Evolutionary conservation across 2,113 vertebrate species (phyloP).

Genomic region (Patagioenas fasciata): DNA sequence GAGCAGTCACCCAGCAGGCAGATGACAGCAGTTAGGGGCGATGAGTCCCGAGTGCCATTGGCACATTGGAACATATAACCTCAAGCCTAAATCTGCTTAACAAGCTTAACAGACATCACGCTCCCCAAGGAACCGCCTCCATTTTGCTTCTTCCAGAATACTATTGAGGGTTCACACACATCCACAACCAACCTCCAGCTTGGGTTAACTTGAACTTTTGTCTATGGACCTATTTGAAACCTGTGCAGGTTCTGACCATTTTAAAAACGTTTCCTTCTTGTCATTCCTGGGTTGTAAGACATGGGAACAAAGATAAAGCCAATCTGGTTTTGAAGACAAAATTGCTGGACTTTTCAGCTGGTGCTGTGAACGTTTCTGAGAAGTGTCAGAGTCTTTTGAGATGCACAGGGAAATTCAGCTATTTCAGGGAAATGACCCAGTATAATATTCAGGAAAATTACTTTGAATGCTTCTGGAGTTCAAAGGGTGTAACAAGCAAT

Average conservation of each 20-base stretch:
- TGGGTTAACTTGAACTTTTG: background rate
- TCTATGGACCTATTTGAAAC: background rate
- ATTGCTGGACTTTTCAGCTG: background rate
- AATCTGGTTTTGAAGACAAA: background rate
- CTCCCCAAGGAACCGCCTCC: background rate
- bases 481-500: background rate
- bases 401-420: background rate
- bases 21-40: background rate
- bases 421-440: background rate
- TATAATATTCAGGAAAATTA: background rate
- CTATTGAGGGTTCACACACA: background rate
- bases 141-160: background rate
- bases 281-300: background rate
- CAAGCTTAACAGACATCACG: background rate
- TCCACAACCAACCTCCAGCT: background rate
- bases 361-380: background rate
- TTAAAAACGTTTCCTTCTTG: background rate
- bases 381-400: background rate
- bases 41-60: conserved; percentile 19
- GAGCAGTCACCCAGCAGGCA: background rate
- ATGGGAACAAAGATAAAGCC: background rate
- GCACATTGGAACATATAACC: conserved; percentile 13
- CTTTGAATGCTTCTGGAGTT: background rate
- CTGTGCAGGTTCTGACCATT: background rate
- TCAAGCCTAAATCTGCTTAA: conserved; percentile 48